Evolutionary conservation across 92 coral and sea anemone genomes (phyloP).

Genomic region (Umimayanthus kanabou): DNA sequence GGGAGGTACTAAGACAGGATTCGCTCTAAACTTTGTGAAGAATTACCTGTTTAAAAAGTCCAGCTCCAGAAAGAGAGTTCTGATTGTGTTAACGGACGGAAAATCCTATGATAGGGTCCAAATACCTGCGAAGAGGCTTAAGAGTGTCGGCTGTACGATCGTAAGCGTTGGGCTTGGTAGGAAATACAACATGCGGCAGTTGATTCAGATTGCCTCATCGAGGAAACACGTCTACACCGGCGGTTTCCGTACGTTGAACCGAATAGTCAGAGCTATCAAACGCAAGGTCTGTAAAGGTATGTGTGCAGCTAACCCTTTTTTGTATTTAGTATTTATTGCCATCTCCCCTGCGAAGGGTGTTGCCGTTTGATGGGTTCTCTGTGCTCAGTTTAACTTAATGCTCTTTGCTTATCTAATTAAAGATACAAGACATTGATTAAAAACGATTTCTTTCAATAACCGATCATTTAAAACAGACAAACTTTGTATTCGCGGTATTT

Average conservation of each 20-base stretch:
- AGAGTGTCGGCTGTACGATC: not conserved
- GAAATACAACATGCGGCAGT: slow-evolving; percentile 19
- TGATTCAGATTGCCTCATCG: slow-evolving; percentile 11
- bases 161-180: slow-evolving; percentile 5
- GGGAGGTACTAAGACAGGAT: slow-evolving; percentile 30
- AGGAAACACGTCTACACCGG: slow-evolving; percentile 1
- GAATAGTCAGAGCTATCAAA: slow-evolving; percentile 17
- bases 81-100: slow-evolving; percentile 10
- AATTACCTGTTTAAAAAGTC: not conserved
- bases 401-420: no score
- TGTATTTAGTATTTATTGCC: no score
- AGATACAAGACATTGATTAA: no score
- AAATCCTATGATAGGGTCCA: not conserved
- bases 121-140: not conserved
- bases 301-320: not conserved
- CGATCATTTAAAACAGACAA: no score
- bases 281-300: slow-evolving; percentile 25
- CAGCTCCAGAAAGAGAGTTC: slow-evolving; percentile 7
- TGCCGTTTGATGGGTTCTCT: no score
- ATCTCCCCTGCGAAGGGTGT: no score
- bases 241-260: slow-evolving; percentile 7
- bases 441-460: no score
- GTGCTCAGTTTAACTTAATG: no score
- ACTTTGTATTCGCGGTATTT: no score
- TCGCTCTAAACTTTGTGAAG: not conserved